A percentile compares a stretch with the other conserved stretches of the same genome.
Evolutionary conservation across 2,888 invertebrate genomes (phyloP).

Genomic region (Trachelus troglodyta): DNA sequence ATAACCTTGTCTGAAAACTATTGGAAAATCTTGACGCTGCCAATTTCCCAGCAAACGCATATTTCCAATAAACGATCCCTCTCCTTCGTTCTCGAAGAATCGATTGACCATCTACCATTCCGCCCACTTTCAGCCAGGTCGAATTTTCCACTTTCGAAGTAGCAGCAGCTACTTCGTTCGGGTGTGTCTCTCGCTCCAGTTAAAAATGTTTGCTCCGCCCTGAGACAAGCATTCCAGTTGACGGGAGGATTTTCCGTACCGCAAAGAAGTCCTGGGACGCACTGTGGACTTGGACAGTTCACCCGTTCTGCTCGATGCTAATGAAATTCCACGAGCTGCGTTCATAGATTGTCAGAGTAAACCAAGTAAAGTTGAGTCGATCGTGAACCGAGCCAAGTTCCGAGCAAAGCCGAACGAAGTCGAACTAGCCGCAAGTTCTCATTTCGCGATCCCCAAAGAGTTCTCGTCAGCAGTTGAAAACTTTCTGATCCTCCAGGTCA

Average conservation of each 20-base stretch:
- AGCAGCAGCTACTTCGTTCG: neutral
- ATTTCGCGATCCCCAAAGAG: neutral
- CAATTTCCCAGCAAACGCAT: neutral
- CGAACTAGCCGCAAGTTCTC: slow-evolving; percentile 31
- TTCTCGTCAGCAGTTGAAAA: neutral
- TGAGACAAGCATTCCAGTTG: neutral
- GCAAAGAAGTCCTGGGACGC: slow-evolving; percentile 39
- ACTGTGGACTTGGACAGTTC: slow-evolving; percentile 54
- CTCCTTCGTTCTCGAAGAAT: neutral
- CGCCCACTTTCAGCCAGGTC: neutral
- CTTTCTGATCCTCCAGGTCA: neutral
- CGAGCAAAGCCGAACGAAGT: slow-evolving; percentile 2
- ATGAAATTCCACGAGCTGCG: slow-evolving; percentile 58
- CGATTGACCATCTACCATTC: neutral
- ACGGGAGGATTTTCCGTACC: slow-evolving; percentile 17
- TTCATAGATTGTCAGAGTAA: slow-evolving; percentile 48
- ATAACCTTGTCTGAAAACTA: neutral
- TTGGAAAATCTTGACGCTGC: neutral
- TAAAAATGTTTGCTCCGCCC: neutral
- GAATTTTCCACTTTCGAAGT: neutral
- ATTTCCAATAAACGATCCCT: neutral
- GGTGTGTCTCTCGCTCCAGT: neutral
- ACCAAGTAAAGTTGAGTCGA: neutral
- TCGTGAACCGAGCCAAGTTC: neutral
- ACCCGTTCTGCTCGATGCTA: slow-evolving; percentile 52